phyloP scores from a whole-genome alignment of 2,797 vertebrate genomes.

The Anguilla marmorata region DNA sequence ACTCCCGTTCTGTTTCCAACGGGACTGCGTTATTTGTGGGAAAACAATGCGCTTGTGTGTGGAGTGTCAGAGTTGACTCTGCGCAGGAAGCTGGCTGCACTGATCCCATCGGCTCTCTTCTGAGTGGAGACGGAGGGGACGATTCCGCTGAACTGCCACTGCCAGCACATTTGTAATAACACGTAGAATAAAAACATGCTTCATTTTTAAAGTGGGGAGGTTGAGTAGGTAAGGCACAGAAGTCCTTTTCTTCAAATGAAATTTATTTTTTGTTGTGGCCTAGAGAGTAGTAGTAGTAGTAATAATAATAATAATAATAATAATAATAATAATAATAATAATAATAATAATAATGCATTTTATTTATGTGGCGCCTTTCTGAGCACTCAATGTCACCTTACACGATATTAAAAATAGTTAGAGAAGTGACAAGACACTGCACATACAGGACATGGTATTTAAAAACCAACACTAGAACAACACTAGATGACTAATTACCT shows the following conservation, averaged over 20 bases:
- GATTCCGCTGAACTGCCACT: neutral
- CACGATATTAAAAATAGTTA: too few relatives aligned
- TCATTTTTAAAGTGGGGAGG: neutral
- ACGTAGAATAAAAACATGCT: neutral
- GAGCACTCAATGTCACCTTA: too few relatives aligned
- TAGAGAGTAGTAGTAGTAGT: neutral
- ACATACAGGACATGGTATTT: too few relatives aligned
- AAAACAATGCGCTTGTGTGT: conserved; percentile 18
- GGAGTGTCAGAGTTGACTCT: neutral
- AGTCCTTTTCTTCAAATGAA: conserved; percentile 14
- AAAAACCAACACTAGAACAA: too few relatives aligned
- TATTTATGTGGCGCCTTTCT: too few relatives aligned
- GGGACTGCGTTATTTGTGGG: conserved; percentile 22
- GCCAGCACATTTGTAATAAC: neutral
- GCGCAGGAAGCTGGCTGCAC: neutral
- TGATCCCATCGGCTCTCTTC: neutral
- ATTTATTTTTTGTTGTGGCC: conserved; percentile 1
- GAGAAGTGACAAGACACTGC: too few relatives aligned
- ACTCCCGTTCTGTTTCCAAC: neutral
- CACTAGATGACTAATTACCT: too few relatives aligned
- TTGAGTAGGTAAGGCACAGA: neutral
- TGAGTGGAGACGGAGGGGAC: neutral
- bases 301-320: too few relatives aligned
- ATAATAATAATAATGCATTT: too few relatives aligned
- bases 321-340: too few relatives aligned